Conservation (phyloP, 2,113 vertebrate species). For the Podilymbus podiceps region DNA sequence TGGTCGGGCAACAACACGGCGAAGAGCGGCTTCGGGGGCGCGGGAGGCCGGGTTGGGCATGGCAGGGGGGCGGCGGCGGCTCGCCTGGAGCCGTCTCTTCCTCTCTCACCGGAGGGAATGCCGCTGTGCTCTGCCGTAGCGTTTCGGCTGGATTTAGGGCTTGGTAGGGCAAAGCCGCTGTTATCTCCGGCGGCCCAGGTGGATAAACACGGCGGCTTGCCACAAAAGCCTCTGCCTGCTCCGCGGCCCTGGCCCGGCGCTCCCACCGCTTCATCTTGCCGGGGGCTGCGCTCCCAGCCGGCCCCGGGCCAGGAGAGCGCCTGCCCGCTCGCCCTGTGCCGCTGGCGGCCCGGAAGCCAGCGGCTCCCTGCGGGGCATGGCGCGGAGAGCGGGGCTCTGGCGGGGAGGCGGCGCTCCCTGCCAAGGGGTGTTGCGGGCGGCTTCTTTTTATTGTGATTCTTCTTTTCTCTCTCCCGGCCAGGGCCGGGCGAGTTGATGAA, state of each 20-base stretch:
- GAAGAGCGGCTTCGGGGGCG: neutral
- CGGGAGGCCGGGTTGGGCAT: neutral
- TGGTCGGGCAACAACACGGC: neutral
- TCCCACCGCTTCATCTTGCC: too few relatives aligned
- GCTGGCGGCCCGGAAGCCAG: neutral
- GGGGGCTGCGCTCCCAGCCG: too few relatives aligned
- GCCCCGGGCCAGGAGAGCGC: too few relatives aligned
- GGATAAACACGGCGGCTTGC: neutral
- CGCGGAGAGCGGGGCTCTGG: too few relatives aligned
- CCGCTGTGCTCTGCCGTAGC: neutral
- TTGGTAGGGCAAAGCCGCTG: neutral
- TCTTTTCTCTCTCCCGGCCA: conserved; percentile 22
- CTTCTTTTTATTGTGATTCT: neutral
- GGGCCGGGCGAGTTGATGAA: conserved; percentile 74
- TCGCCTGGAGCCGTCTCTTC: neutral
- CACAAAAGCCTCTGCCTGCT: neutral
- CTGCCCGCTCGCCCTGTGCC: too few relatives aligned
- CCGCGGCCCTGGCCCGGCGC: neutral
- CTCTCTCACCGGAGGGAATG: neutral
- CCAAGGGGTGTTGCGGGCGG: neutral
- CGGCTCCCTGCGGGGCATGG: rapidly evolving
- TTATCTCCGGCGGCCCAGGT: neutral
- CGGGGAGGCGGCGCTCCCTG: rapidly evolving
- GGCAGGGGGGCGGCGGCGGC: too few relatives aligned
- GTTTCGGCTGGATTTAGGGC: neutral